Conservation (phyloP, 1,140 invertebrate genomes). For the Macrotrachela quadricornifera region DNA sequence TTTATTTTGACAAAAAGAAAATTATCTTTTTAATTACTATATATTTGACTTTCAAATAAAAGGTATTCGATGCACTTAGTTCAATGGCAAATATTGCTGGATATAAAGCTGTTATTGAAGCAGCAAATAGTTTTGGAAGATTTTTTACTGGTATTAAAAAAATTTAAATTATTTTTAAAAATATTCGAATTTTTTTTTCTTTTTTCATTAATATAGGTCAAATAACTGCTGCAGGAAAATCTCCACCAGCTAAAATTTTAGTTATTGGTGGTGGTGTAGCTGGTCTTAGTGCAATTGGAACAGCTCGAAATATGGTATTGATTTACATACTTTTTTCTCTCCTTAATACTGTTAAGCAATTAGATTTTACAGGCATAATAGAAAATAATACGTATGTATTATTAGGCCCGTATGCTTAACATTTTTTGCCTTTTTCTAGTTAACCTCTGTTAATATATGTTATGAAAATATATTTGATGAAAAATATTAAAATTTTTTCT, state of each 20-base stretch:
- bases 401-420: no score
- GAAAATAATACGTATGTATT: no score
- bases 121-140: slow-evolving; percentile 62
- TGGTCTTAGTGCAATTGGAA: slow-evolving; percentile 58
- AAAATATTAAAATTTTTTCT: no score
- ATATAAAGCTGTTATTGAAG: slow-evolving; percentile 67
- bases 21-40: no score
- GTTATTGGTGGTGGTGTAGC: slow-evolving; percentile 71
- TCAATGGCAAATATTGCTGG: slow-evolving; percentile 80
- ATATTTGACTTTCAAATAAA: no score
- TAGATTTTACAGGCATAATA: no score
- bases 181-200: background rate
- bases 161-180: background rate
- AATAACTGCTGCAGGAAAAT: slow-evolving; percentile 62
- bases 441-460: no score
- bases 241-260: slow-evolving; percentile 60
- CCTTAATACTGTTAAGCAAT: no score
- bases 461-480: no score
- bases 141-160: slow-evolving; percentile 60
- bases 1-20: no score
- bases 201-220: slow-evolving; percentile 38
- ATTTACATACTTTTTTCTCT: no score
- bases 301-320: slow-evolving; percentile 51
- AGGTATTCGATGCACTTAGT: slow-evolving; percentile 57
- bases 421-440: no score